A percentile compares a stretch with the other conserved stretches of the same genome.
Conservation (phyloP, 2,888 invertebrate genomes). For the Cloeon dipterum region DNA sequence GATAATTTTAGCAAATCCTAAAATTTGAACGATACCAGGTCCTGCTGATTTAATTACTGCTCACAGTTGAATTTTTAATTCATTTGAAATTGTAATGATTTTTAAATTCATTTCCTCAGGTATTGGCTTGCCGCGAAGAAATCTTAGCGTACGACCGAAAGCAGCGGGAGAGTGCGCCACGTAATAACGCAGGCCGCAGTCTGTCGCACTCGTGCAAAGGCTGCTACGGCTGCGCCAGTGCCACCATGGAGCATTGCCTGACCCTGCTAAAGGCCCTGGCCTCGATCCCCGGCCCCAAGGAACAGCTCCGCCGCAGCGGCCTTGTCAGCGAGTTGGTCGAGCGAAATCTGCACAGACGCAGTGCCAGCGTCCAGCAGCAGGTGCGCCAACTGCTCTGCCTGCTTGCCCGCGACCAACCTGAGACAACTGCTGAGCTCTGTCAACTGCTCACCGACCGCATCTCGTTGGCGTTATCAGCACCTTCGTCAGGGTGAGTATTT, state of each 20-base stretch:
- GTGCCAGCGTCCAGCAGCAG: slow-evolving; percentile 51
- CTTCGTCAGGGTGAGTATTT: no score
- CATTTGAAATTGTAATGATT: no score
- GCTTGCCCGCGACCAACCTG: slow-evolving; percentile 64
- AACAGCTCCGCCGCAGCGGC: slow-evolving; percentile 58
- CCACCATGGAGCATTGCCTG: slow-evolving; percentile 84
- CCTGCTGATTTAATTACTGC: no score
- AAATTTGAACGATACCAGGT: no score
- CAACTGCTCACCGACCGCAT: slow-evolving; percentile 60
- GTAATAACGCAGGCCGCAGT: slow-evolving; percentile 18
- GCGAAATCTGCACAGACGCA: slow-evolving; percentile 41
- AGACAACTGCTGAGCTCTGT: slow-evolving; percentile 65
- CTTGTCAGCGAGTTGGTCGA: slow-evolving; percentile 74
- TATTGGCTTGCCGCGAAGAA: slow-evolving; percentile 74
- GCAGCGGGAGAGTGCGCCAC: slow-evolving; percentile 34
- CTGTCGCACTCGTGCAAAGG: slow-evolving; percentile 26
- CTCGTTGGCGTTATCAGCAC: slow-evolving; percentile 20
- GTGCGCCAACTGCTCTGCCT: slow-evolving; percentile 73
- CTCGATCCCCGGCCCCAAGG: slow-evolving; percentile 48
- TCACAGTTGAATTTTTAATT: no score
- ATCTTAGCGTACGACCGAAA: slow-evolving; percentile 75
- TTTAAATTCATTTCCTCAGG: no score
- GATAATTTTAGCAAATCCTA: no score
- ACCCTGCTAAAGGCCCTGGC: slow-evolving; percentile 76
- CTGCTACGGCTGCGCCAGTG: slow-evolving; percentile 72